Evolutionary conservation across 2,797 vertebrate species (phyloP).

Genomic region (Galaxias olidus): DNA sequence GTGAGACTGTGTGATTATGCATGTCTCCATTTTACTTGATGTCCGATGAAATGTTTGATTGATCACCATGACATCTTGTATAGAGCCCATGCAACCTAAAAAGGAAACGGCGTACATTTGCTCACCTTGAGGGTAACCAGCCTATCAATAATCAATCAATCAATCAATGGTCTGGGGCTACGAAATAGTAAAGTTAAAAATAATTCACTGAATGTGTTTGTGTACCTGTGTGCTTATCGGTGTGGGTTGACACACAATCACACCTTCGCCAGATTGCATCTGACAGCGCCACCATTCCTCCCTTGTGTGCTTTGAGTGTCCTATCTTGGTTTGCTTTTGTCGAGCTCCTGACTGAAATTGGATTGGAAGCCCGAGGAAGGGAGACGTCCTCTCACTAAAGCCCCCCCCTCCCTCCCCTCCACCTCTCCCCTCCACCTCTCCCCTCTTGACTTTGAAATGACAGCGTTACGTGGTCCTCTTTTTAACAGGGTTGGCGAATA

Average conservation of each 20-base stretch:
- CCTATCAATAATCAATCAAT: not conserved
- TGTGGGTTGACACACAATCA: not conserved
- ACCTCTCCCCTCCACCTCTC: too few relatives aligned
- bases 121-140: not conserved
- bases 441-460: not conserved
- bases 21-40: not conserved
- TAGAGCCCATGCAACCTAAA: not conserved
- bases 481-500: not conserved
- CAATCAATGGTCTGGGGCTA: too few relatives aligned
- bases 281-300: not conserved
- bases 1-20: too few relatives aligned
- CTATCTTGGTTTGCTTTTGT: not conserved
- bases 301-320: not conserved
- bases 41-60: conserved; percentile 1
- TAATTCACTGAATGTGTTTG: too few relatives aligned
- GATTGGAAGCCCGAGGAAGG: not conserved
- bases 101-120: not conserved
- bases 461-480: not conserved
- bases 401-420: not conserved
- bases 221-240: not conserved
- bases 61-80: not conserved
- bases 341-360: not conserved
- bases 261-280: not conserved
- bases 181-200: too few relatives aligned
- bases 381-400: not conserved